phyloP scores from a whole-genome alignment of 53 echinoderm and acorn worm genomes.

The Apostichopus leukothele region DNA sequence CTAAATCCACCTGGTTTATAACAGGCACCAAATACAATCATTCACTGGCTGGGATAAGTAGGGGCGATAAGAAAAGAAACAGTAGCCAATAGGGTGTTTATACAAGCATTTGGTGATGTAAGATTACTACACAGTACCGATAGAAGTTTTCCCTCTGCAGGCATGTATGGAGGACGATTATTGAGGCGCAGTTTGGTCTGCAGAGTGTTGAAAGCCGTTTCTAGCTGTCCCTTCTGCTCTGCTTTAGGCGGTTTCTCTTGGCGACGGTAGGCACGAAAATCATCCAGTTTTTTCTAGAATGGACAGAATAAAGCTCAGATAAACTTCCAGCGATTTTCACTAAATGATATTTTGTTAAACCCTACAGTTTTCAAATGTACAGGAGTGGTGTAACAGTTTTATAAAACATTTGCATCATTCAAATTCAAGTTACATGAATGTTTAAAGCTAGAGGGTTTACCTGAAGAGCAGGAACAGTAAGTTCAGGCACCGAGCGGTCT shows the following conservation, averaged over 20 bases:
- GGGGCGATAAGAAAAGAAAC: too few species aligned
- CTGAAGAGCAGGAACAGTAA: slow-evolving; percentile 82
- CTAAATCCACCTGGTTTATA: too few species aligned
- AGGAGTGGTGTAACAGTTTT: too few species aligned
- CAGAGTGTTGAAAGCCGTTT: slow-evolving; percentile 97
- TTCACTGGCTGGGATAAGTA: too few species aligned
- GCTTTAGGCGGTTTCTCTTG: slow-evolving; percentile 91
- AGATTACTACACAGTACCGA: slow-evolving; percentile 52
- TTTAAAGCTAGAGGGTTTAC: slow-evolving; percentile 40
- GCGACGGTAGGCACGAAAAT: slow-evolving; percentile 90
- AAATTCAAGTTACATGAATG: too few species aligned
- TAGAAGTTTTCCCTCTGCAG: slow-evolving; percentile 84
- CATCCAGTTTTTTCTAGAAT: slow-evolving; percentile 84
- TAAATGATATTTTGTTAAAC: too few species aligned
- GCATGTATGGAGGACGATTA: slow-evolving; percentile 92
- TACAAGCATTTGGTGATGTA: too few species aligned
- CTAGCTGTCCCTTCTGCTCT: slow-evolving; percentile 90
- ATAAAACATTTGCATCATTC: too few species aligned
- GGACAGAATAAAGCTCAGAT: background rate
- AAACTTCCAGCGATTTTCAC: background rate
- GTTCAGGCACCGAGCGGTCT: slow-evolving; percentile 77
- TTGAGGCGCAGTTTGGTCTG: slow-evolving; percentile 95
- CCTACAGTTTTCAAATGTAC: too few species aligned
- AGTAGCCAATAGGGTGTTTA: too few species aligned
- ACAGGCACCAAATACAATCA: too few species aligned